Percentiles rank a stretch among this genome's conserved stretches.
Conservation (phyloP, 2,888 invertebrate genomes). For the Drosophila tanythrix region DNA sequence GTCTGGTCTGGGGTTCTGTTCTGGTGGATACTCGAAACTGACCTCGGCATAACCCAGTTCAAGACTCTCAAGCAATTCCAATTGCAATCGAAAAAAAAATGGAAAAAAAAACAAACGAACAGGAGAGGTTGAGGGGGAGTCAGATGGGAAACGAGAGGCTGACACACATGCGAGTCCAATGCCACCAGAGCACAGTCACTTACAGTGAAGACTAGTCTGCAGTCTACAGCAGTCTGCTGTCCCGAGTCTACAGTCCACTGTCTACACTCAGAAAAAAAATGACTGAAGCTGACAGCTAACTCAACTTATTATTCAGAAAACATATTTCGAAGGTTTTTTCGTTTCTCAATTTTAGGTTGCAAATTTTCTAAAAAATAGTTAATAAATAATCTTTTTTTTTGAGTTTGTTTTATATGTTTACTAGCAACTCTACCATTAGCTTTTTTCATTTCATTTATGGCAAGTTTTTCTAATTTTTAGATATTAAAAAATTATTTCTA, state of each 20-base stretch:
- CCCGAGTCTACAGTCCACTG: neutral
- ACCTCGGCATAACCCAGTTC: slow-evolving; percentile 66
- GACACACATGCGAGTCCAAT: slow-evolving; percentile 56
- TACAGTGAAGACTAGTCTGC: slow-evolving; percentile 39
- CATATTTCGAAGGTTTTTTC: no score
- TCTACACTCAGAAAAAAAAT: neutral
- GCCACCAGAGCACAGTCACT: slow-evolving; percentile 55
- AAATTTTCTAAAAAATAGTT: no score
- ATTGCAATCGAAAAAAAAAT: neutral
- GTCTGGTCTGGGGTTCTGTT: neutral
- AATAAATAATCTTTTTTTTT: no score
- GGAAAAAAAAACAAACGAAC: neutral
- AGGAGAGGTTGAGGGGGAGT: neutral
- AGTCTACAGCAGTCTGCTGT: slow-evolving; percentile 7
- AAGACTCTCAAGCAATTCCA: slow-evolving; percentile 31
- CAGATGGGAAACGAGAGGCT: neutral
- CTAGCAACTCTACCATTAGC: no score
- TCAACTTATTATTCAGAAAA: no score
- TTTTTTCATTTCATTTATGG: no score
- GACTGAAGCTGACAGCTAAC: no score
- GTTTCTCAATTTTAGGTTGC: no score
- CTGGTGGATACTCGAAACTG: slow-evolving; percentile 25
- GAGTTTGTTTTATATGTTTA: no score
- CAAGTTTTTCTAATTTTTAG: neutral
- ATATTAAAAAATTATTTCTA: neutral